These are phyloP conservation scores for Morpho deidamia DNA, from an alignment of 2,888 invertebrate genomes.

Conservation along the genomic window DNA sequence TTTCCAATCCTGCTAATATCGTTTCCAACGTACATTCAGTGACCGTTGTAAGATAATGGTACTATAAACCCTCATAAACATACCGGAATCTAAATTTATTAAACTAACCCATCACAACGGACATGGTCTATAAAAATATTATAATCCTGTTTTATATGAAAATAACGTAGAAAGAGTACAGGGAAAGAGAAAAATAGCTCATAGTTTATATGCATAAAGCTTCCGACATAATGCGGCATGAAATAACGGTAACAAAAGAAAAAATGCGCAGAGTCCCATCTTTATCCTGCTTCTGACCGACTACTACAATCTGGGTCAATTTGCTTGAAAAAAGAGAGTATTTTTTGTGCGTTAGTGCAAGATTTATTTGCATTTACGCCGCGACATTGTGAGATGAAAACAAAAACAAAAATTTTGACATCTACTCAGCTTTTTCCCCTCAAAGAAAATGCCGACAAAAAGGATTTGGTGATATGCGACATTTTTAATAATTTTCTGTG, in stretches of 20 bases:
- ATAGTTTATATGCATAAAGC: conserved; percentile 17
- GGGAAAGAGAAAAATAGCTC: conserved; percentile 5
- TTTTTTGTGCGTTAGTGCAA: not conserved
- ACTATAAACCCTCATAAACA: too few species aligned
- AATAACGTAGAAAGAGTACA: not conserved
- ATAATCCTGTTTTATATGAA: not conserved
- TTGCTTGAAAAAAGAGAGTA: conserved; percentile 1
- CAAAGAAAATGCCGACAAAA: not conserved
- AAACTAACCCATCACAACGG: too few species aligned
- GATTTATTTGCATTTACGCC: not conserved
- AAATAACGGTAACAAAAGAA: conserved; percentile 17
- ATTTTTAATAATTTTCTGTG: too few species aligned
- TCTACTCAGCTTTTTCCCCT: not conserved
- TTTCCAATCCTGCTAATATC: too few species aligned
- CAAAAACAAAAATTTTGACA: not conserved
- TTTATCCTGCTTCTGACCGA: conserved; percentile 18
- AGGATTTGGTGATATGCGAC: not conserved
- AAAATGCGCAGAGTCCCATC: conserved; percentile 9
- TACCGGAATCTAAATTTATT: too few species aligned
- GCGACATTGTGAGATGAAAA: not conserved
- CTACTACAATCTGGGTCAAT: conserved; percentile 13
- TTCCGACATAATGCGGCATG: conserved; percentile 11
- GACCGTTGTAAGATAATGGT: too few species aligned
- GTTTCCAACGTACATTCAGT: too few species aligned
- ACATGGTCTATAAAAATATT: not conserved